Conservation (phyloP, 2,797 vertebrate species). For the Harpagifer antarcticus region DNA sequence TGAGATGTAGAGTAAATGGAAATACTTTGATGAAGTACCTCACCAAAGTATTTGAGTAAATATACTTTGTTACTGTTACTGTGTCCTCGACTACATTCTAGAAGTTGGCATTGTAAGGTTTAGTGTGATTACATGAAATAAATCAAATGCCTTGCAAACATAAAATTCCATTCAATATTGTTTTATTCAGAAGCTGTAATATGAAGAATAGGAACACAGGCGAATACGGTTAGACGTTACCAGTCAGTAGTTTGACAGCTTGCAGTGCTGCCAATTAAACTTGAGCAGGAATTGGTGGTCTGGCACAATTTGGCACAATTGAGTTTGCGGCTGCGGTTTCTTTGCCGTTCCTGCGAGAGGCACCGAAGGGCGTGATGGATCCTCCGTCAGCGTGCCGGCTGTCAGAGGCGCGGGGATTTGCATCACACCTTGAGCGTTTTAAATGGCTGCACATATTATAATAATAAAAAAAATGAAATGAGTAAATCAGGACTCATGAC, state of each 20-base stretch:
- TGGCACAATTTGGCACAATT: slow-evolving; percentile 68
- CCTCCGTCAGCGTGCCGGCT: slow-evolving; percentile 62
- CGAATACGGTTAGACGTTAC: slow-evolving; percentile 59
- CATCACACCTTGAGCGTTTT: slow-evolving; percentile 79
- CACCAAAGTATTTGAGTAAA: too few species aligned
- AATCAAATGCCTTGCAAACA: slow-evolving; percentile 43
- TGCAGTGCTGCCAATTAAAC: slow-evolving; percentile 75
- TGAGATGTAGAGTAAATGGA: too few species aligned
- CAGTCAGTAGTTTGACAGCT: slow-evolving; percentile 71
- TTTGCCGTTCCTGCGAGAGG: slow-evolving; percentile 52
- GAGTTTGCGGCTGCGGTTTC: slow-evolving; percentile 60
- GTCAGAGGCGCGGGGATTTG: slow-evolving; percentile 76
- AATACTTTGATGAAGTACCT: too few species aligned
- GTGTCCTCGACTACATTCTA: background rate
- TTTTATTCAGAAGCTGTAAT: slow-evolving; percentile 49
- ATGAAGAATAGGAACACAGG: slow-evolving; percentile 64
- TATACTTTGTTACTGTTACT: background rate
- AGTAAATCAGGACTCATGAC: slow-evolving; percentile 83
- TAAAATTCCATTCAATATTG: slow-evolving; percentile 36
- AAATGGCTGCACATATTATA: slow-evolving; percentile 80
- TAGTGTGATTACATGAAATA: slow-evolving; percentile 15
- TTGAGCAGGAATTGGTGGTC: slow-evolving; percentile 68
- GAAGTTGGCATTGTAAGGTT: slow-evolving; percentile 14
- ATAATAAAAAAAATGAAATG: slow-evolving; percentile 79
- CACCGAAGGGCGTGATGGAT: slow-evolving; percentile 75